phyloP scores from a whole-genome alignment of 1,140 invertebrate genomes.

The Papilio aristodemus region DNA sequence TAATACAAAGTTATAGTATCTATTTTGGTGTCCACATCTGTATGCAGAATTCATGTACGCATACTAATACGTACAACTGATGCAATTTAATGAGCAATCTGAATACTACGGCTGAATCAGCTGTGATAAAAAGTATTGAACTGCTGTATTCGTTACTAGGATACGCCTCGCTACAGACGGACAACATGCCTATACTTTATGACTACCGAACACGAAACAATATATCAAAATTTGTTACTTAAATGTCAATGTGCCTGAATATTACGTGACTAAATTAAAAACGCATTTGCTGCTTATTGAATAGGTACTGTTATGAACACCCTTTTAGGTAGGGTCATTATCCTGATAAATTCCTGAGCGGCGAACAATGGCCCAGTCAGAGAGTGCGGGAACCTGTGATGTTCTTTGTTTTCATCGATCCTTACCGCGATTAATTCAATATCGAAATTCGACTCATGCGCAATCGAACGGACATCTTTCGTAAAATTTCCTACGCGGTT shows the following conservation, averaged over 20 bases:
- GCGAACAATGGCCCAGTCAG: conserved; percentile 67
- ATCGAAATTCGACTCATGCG: conserved; percentile 74
- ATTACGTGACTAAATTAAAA: conserved; percentile 49
- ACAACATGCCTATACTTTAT: conserved; percentile 27
- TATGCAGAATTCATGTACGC: conserved; percentile 16
- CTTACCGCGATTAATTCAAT: conserved; percentile 61
- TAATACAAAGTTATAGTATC: neutral
- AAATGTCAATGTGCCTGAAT: conserved; percentile 48
- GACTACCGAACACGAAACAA: conserved; percentile 15
- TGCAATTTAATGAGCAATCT: conserved; percentile 29
- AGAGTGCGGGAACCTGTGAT: conserved; percentile 58
- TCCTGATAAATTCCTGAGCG: conserved; percentile 49
- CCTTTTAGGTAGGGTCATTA: conserved; percentile 70
- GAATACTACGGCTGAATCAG: conserved; percentile 17
- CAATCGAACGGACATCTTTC: conserved; percentile 61
- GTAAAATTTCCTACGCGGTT: conserved; percentile 67
- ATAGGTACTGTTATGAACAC: conserved; percentile 65
- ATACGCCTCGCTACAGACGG: conserved; percentile 45
- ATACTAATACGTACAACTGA: conserved; percentile 11
- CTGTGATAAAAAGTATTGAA: conserved; percentile 62
- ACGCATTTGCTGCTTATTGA: conserved; percentile 64
- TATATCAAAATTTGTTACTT: conserved; percentile 13
- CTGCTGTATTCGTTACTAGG: conserved; percentile 71
- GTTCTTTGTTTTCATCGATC: conserved; percentile 67
- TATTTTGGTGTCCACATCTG: conserved; percentile 8